A percentile compares a stretch with the other conserved stretches of the same genome.
These are phyloP conservation scores for Sylvia atricapilla DNA, from an alignment of 2,113 vertebrate genomes.

Conservation along the genomic window DNA sequence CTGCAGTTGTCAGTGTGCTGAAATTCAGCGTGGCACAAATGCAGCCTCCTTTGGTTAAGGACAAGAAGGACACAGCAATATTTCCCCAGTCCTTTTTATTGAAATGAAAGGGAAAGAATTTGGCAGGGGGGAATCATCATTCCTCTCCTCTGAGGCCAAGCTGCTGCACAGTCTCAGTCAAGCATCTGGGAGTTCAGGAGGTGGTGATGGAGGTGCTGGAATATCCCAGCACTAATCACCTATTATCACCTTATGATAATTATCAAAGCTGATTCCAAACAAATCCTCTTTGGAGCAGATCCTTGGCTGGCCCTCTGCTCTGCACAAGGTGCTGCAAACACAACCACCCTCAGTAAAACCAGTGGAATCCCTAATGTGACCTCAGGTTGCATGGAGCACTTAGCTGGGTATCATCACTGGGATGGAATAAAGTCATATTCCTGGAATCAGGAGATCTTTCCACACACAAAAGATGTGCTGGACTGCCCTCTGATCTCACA, in stretches of 20 bases:
- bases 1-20: background rate
- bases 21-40: background rate
- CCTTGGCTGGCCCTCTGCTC: constrained; percentile 19
- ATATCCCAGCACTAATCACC: background rate
- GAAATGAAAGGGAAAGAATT: background rate
- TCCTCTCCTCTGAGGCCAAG: background rate
- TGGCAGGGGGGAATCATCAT: too few species aligned
- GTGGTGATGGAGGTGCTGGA: background rate
- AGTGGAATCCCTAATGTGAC: background rate
- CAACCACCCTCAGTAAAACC: background rate
- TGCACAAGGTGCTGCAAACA: background rate
- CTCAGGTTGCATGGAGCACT: background rate
- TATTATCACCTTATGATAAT: background rate
- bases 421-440: background rate
- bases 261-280: background rate
- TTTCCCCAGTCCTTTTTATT: background rate
- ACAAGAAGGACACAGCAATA: background rate
- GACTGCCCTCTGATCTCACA: background rate
- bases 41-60: background rate
- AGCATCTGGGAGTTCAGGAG: background rate
- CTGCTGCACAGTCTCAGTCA: background rate
- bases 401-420: background rate
- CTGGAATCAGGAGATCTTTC: background rate
- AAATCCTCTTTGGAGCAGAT: constrained; percentile 33
- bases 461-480: background rate